Base-by-base conservation (phyloP, 2,888 invertebrate species). In the Timandra comae region DNA sequence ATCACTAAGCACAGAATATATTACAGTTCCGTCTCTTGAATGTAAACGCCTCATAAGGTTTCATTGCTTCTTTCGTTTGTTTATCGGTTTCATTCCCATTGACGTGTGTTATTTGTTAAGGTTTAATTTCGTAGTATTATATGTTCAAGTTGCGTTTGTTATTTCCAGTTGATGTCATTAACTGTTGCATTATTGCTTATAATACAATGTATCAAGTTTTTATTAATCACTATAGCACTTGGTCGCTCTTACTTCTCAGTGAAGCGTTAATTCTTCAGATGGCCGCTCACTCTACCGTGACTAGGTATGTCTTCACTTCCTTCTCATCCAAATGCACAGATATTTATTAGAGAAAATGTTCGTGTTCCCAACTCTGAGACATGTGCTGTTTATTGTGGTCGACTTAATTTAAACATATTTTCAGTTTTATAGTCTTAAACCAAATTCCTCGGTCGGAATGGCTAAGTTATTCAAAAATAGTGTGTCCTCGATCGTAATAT, bases 1-100 rank as follows among this genome's bases (percentile, higher is more conserved):
- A 75, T 79, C 70, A 69, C 62, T 52, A 60, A 53, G 60, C 51
- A 57, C 51, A 49, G 66, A 64, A 72, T 69, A 66, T 67, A 68
- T 71, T 67, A 56, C 56, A 35, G 43, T 27, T 40, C 31, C 45
- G 46, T 44, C 37, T 41, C 40, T 47, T 52, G 37, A 56, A 51
- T 49, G 44, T 47, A 35, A 27, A 55, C 49, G 43, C 42, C 44
- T 34, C 35, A 41, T 38, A 27, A 31, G 22, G 19, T 33, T 33
- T 36, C 31, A 35, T 40, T 43, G 34, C 35, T 34, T 8, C 33
- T 27, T 43, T 24, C 6, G 35, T 38, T 28, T 43, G 31, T 35
- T 41, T 41, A 45, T 43, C 27, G 33, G 31, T 32, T 29, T 41
- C 23, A 23, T 25, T 25, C 32, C 23, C 25, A 19, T 9, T 10